These are phyloP conservation scores for Phrynocephalus vlangalii DNA, from an alignment of 2,797 vertebrate genomes.

Conservation along the genomic window DNA sequence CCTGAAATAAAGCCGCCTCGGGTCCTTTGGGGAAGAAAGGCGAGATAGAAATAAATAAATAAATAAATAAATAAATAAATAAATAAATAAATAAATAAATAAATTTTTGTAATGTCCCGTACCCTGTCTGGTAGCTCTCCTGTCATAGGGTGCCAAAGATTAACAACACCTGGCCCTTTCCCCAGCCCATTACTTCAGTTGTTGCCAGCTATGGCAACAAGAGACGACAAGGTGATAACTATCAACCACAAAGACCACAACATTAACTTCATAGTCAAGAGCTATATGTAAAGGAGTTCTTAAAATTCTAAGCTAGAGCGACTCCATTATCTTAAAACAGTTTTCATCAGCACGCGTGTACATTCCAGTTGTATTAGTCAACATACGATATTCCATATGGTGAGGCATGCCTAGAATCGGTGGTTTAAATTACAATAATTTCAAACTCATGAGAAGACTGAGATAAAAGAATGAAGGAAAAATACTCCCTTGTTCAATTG, in stretches of 20 bases:
- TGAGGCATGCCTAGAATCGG: not conserved
- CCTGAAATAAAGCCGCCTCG: too few relatives aligned
- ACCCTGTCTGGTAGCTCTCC: not conserved
- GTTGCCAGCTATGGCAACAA: not conserved
- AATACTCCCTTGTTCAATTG: not conserved
- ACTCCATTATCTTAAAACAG: not conserved
- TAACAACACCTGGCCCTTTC: not conserved
- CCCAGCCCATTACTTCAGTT: not conserved
- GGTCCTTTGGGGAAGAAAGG: too few relatives aligned
- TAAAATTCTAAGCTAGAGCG: not conserved
- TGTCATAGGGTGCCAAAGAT: not conserved
- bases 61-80: too few relatives aligned
- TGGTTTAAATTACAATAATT: constrained; percentile 16
- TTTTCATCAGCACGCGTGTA: not conserved
- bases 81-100: too few relatives aligned
- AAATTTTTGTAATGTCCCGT: too few relatives aligned
- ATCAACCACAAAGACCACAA: not conserved
- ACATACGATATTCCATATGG: not conserved
- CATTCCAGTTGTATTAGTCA: constrained; percentile 9
- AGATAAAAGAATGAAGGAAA: constrained; percentile 5
- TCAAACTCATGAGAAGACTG: not conserved
- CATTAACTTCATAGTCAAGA: not conserved
- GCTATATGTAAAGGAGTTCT: not conserved
- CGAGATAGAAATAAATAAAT: too few relatives aligned
- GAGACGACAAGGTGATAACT: not conserved